These are phyloP conservation scores for Gobio gobio DNA, from an alignment of 2,113 vertebrate genomes.

Conservation along the genomic window DNA sequence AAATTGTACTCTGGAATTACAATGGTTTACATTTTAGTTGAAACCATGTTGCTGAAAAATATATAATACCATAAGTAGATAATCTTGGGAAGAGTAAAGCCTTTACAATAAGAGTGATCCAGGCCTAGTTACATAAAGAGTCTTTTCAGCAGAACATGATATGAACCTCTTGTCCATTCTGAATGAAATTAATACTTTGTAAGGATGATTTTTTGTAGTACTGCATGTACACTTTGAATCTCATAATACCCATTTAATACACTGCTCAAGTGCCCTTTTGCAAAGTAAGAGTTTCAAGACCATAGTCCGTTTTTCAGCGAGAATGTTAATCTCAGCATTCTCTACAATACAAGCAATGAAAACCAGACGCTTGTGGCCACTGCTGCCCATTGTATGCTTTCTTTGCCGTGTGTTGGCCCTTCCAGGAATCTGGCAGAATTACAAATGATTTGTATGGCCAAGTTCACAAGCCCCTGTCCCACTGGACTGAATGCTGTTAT, in stretches of 20 bases:
- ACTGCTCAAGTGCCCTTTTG: constrained; percentile 30
- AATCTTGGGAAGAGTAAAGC: neutral
- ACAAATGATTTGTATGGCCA: constrained; percentile 49
- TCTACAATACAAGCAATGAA: neutral
- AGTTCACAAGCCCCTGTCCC: constrained; percentile 41
- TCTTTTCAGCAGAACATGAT: constrained; percentile 7
- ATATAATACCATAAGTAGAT: neutral
- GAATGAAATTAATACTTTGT: constrained; percentile 21
- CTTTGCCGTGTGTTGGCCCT: constrained; percentile 25
- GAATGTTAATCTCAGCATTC: constrained; percentile 13
- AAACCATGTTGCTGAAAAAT: neutral
- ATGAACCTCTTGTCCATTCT: neutral
- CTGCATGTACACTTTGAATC: constrained; percentile 25
- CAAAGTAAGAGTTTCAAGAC: constrained; percentile 35
- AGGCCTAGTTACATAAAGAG: neutral
- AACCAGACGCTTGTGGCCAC: neutral
- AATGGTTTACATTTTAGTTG: neutral
- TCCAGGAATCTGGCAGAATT: constrained; percentile 26
- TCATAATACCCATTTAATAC: constrained; percentile 33
- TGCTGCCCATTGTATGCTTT: neutral
- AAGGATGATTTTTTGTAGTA: constrained; percentile 36
- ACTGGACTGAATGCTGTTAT: constrained; percentile 43
- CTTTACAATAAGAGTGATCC: constrained; percentile 3
- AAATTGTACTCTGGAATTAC: neutral
- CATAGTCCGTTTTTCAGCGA: neutral